Conservation (phyloP, 2,888 invertebrate genomes). For the Falcaria lacertinaria region DNA sequence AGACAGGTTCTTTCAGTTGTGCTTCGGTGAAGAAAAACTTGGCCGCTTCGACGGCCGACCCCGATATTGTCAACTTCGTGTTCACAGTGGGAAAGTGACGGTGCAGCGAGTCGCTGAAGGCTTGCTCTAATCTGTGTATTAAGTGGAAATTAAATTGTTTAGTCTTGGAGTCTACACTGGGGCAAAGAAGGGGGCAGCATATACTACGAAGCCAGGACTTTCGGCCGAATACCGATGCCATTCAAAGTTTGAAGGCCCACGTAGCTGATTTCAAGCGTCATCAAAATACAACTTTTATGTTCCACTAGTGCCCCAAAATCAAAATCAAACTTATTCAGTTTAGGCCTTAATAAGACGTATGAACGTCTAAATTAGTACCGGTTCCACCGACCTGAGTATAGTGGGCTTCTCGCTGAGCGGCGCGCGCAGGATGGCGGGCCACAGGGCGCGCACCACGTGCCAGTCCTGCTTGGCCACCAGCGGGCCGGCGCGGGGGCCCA, state of each 20-base stretch:
- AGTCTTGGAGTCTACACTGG: too few relatives aligned
- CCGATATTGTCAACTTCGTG: conserved; percentile 78
- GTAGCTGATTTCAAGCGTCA: too few relatives aligned
- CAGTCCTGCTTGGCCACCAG: conserved; percentile 87
- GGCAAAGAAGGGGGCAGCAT: too few relatives aligned
- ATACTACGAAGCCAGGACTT: too few relatives aligned
- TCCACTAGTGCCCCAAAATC: too few relatives aligned
- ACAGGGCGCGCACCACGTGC: conserved; percentile 84
- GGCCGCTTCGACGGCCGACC: conserved; percentile 71
- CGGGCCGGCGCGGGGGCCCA: conserved; percentile 83
- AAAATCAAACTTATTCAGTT: too few relatives aligned
- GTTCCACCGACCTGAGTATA: conserved; percentile 77
- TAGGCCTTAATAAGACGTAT: too few relatives aligned
- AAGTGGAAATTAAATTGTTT: not conserved
- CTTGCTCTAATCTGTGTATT: conserved; percentile 73
- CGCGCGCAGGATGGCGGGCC: conserved; percentile 88
- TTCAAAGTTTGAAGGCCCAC: too few relatives aligned
- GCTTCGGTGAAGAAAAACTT: conserved; percentile 58
- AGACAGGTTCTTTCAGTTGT: conserved; percentile 41
- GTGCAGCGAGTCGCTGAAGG: conserved; percentile 74
- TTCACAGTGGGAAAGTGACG: conserved; percentile 82
- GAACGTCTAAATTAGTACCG: too few relatives aligned
- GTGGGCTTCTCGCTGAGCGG: conserved; percentile 92
- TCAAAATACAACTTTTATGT: too few relatives aligned
- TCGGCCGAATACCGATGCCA: too few relatives aligned